A percentile compares a stretch with the other conserved stretches of the same genome.
Evolutionary conservation across 2,113 vertebrate species (phyloP).

Genomic region (Hipposideros armiger): DNA sequence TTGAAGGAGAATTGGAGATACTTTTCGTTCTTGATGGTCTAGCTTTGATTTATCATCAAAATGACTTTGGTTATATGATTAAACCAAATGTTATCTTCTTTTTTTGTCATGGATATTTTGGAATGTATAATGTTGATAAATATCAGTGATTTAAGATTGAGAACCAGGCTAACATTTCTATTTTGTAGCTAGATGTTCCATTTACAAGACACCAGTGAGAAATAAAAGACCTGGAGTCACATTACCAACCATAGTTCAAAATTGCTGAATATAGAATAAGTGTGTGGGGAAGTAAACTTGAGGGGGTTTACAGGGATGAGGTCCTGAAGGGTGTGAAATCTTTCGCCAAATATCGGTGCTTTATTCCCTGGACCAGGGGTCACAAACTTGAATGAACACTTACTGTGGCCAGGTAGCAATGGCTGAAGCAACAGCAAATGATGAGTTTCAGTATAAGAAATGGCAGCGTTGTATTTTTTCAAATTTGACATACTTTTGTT

Average conservation of each 20-base stretch:
- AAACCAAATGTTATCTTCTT: constrained; percentile 71
- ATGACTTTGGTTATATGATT: constrained; percentile 70
- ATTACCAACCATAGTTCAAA: constrained; percentile 72
- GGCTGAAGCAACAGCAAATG: background rate
- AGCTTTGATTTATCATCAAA: constrained; percentile 72
- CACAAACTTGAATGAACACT: background rate
- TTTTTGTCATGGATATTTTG: constrained; percentile 40
- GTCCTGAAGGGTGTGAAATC: background rate
- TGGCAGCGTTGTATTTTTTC: background rate
- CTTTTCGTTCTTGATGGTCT: constrained; percentile 69
- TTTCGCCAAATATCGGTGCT: background rate
- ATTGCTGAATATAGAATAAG: background rate
- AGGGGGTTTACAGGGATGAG: background rate
- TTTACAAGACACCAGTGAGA: constrained; percentile 76
- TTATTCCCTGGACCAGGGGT: background rate
- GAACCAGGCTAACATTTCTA: background rate
- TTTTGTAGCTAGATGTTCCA: constrained; percentile 75
- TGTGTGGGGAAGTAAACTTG: background rate
- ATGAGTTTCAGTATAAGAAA: background rate
- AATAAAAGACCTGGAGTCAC: constrained; percentile 74
- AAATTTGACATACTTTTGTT: background rate
- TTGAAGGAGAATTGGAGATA: constrained; percentile 72
- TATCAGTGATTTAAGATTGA: constrained; percentile 52
- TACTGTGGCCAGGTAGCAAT: background rate
- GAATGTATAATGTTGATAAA: constrained; percentile 30